Conservation (phyloP, 2,888 invertebrate genomes). For the Nemurella pictetii region DNA sequence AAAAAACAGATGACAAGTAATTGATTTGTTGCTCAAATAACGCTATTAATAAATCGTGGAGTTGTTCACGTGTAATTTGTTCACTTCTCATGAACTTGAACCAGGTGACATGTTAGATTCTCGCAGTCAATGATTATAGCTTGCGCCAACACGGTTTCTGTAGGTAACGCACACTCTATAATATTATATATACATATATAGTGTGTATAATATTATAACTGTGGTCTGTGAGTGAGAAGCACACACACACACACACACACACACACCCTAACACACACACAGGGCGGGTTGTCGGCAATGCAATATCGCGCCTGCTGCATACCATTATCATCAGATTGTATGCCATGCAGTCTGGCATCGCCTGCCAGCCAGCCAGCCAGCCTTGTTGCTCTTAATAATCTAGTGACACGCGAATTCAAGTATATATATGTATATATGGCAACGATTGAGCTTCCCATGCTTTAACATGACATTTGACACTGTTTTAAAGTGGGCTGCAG, state of each 20-base stretch:
- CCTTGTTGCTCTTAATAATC: slow-evolving; percentile 3
- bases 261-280: too few species aligned
- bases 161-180: too few species aligned
- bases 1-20: neutral
- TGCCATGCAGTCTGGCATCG: neutral
- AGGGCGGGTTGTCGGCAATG: neutral
- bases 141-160: too few species aligned
- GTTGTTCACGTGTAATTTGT: neutral
- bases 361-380: neutral
- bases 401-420: slow-evolving; percentile 14
- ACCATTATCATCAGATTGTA: neutral
- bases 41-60: neutral
- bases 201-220: neutral
- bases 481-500: slow-evolving; percentile 11
- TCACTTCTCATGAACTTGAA: neutral
- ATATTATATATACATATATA: too few species aligned
- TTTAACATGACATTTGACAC: slow-evolving; percentile 25
- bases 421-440: neutral
- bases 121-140: neutral
- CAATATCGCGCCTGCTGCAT: neutral
- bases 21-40: neutral
- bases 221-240: neutral
- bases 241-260: too few species aligned
- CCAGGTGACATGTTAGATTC: neutral
- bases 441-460: slow-evolving; percentile 18